A percentile compares a stretch with the other conserved stretches of the same genome.
Evolutionary conservation across 53 echinoderm and acorn worm genomes (phyloP).

Genomic region (Antedon mediterranea): DNA sequence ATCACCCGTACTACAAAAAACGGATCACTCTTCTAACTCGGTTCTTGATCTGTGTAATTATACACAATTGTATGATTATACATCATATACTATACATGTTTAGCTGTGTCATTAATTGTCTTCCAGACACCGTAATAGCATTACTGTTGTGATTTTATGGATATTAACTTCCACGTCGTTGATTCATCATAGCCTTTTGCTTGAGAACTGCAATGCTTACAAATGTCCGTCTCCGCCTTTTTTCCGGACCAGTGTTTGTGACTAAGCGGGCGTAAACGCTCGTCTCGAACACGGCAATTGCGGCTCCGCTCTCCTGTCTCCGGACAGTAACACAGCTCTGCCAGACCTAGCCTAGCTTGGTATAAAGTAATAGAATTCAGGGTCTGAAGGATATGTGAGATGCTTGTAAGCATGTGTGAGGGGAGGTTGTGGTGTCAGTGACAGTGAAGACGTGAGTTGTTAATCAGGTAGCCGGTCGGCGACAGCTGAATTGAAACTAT

Average conservation of each 20-base stretch:
- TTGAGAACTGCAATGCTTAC: not conserved
- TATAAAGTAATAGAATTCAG: not conserved
- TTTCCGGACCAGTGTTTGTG: not conserved
- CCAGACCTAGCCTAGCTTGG: not conserved
- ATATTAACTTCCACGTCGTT: not conserved
- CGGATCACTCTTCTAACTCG: not conserved
- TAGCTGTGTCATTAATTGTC: not conserved
- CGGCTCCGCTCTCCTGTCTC: not conserved
- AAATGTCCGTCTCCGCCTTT: not conserved
- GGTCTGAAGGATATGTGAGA: not conserved
- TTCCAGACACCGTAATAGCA: not conserved
- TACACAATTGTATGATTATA: not conserved
- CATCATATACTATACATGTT: not conserved
- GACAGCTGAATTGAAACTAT: not conserved
- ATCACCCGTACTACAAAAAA: not conserved
- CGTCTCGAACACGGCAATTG: not conserved
- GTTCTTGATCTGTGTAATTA: not conserved
- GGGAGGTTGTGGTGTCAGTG: not conserved
- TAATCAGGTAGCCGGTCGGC: not conserved
- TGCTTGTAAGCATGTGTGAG: not conserved
- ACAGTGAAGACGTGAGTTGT: not conserved
- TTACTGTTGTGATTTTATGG: not conserved
- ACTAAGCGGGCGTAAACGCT: conserved; percentile 1
- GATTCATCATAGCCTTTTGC: not conserved
- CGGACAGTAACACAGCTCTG: not conserved